Base-by-base conservation (phyloP, 2,888 invertebrate genomes). In the Muschampia plurimacula region DNA sequence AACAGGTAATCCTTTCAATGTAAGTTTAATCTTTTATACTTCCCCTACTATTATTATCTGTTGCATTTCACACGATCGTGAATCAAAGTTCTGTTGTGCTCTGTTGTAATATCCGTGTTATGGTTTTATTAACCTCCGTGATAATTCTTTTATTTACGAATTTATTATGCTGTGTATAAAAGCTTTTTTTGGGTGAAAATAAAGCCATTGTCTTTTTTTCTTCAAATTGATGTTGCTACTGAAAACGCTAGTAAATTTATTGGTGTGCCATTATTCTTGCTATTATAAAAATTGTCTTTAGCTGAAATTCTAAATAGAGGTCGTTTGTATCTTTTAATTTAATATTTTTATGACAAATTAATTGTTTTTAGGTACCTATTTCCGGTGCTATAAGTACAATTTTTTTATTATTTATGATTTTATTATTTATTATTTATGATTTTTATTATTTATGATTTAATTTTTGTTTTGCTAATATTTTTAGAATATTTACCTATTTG, bases 21-120 rank as follows among this genome's bases (percentile, higher is more conserved):
- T 67, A 67, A 67, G 55, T 67, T 72, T 72, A 72, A 72, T 72
- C 72, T 67, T 72, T 67, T 62, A 41, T 67, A 72, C 62, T 60
- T 72, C 65, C 71, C 22, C 49, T 60, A 49, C 65, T 66, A 67
- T 67, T 46, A 9, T 22, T 67, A 64, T 72, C 60, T 72, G 66
- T 55, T 63, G 44, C 67, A 46, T 32, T 52, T 36, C 52, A 59
- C 12, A 15, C 39, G 62, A 66, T 32, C 67, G 46, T 72, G 55
- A 64, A 72, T 72, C 63, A 63, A 72, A 72, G 52, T 55, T 67
- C 57, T 67, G 67, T 15, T 49, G 46, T 39, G 13, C 44, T 67
- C 63, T 55, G 49, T 52, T 62, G 15, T 41, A 41, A 44, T 69
- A 62, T 49, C 41, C 28, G 62, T 49, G 67, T 67, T 60, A 44